Evolutionary conservation across 2,113 vertebrate species (phyloP), one percentile per base, ranked within the genome.

Genomic region (Columbina picui): DNA sequence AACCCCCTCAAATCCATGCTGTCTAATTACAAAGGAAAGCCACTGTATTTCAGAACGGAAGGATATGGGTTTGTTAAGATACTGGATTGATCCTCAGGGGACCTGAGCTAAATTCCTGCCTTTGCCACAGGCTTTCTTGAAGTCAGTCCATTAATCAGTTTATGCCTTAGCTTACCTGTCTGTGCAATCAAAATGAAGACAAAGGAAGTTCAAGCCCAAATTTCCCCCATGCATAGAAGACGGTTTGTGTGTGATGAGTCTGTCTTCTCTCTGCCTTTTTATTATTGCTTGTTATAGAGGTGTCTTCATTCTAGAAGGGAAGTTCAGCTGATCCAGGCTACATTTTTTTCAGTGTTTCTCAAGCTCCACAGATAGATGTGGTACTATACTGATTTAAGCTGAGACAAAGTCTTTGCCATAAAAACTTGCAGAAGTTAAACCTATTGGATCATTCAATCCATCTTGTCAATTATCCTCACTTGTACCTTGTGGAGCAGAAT

Each of bases 11-110:
- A 71, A 89, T 96, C 69, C 86, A 73, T 93, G 90, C 86, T 92
- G 86, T 73, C 90, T 91, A 96, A 96, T 95, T 95, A 90, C 65
- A 93, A 90, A 92, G 88, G 61, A 90, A 95, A 93, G 41, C 74
- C 27, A 56, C 39, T 22, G 86, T 49, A 64, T 64, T 95, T 96
- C 80, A 82, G 84, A 90, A 79, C 1, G 12, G 92, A 93, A 76
- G 76, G 92, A 76, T 57, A 71, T 2, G 65, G 60, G 57, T 76
- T 94, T 93, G 56, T 86, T 78, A 95, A 94, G 69, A 61, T 73
- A 79, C 61, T 82, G 92, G 88, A 86, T 76, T 89, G 90, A 68
- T 90, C 73, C 83, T 78, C 20, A 0, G 60, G 93, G 83, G 45
- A 94, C 5, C 53, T 82, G 88, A 92, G 43, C 86, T 87, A 90